Evolutionary conservation across 1,140 invertebrate species (phyloP).

Genomic region (Megalonaias nervosa): DNA sequence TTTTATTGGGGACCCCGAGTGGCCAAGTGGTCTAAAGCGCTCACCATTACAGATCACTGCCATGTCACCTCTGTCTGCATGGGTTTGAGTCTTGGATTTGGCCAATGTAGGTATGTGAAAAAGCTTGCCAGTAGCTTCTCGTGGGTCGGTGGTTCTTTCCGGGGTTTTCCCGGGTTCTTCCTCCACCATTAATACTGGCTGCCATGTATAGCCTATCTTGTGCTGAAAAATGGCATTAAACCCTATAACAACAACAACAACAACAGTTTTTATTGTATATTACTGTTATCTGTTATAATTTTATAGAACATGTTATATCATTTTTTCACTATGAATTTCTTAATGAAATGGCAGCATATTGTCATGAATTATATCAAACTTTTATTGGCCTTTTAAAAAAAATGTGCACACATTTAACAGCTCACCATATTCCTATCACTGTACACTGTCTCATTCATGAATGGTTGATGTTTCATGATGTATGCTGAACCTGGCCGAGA

Average conservation of each 20-base stretch:
- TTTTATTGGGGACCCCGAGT: background rate
- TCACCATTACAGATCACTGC: no score
- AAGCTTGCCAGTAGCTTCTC: no score
- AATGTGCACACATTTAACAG: background rate
- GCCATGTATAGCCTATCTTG: no score
- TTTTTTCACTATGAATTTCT: background rate
- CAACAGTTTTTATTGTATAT: background rate
- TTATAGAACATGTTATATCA: background rate
- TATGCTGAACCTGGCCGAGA: slow-evolving; percentile 63
- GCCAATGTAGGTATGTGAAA: no score
- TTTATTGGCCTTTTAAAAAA: background rate
- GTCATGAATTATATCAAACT: background rate
- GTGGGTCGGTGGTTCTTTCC: no score
- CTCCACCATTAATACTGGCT: no score
- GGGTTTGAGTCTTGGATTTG: no score
- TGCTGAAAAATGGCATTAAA: no score
- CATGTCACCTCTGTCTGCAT: no score
- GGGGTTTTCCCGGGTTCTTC: no score
- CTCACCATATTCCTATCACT: slow-evolving; percentile 41
- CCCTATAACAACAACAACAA: no score
- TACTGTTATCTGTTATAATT: background rate
- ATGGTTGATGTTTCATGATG: slow-evolving; percentile 53
- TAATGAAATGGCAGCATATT: background rate
- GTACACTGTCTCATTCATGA: slow-evolving; percentile 22
- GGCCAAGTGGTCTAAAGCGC: no score